phyloP scores from a whole-genome alignment of 2,797 vertebrate genomes.

The Loriculus beryllinus region DNA sequence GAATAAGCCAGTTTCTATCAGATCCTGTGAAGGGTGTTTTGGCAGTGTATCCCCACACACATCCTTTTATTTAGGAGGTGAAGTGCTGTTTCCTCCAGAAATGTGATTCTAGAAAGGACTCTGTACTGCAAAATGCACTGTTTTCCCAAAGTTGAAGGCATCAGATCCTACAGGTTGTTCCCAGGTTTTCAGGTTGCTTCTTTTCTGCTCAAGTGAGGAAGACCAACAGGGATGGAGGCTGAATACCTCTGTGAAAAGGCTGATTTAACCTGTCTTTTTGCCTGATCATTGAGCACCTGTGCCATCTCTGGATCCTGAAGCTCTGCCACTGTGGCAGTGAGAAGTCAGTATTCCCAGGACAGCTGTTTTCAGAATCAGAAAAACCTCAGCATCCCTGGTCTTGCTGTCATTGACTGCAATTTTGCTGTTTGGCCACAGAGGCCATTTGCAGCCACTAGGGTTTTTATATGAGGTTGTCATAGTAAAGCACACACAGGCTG shows the following conservation, averaged over 20 bases:
- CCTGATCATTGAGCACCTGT: not conserved
- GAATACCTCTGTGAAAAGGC: not conserved
- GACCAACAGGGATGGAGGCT: not conserved
- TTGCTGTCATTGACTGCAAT: not conserved
- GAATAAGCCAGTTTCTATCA: not conserved
- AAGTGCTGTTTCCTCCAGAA: not conserved
- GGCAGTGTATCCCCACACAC: not conserved
- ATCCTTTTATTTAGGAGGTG: not conserved
- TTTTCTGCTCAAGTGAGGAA: not conserved
- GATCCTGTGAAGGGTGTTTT: not conserved
- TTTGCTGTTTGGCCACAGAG: not conserved
- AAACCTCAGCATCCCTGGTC: not conserved
- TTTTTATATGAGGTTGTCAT: not conserved
- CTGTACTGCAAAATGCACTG: not conserved
- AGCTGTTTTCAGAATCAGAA: not conserved
- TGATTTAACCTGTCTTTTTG: not conserved
- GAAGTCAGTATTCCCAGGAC: not conserved
- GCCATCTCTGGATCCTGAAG: not conserved
- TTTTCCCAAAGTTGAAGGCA: not conserved
- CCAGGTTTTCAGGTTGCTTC: not conserved
- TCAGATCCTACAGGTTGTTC: not conserved
- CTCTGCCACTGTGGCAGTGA: not conserved
- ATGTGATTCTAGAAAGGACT: not conserved
- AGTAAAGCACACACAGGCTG: not conserved
- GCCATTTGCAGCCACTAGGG: not conserved